Percentiles rank a stretch among this genome's conserved stretches.
phyloP scores from a whole-genome alignment of 2,113 vertebrate genomes.

The Polyodon spathula region DNA sequence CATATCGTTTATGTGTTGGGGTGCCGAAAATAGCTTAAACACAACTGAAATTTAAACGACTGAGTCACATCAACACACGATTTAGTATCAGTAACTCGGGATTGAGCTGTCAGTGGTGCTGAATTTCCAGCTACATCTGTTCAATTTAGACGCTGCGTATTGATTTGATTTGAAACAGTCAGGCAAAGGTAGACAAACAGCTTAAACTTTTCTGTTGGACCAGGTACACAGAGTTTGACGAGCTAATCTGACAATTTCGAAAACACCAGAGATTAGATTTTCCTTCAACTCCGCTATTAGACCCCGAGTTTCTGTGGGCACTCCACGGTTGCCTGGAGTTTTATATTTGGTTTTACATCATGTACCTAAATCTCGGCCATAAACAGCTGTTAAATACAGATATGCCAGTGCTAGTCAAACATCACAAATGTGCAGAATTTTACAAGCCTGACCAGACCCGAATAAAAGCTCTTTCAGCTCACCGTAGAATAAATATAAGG shows the following conservation, averaged over 20 bases:
- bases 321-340: constrained; percentile 33
- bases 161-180: constrained; percentile 23
- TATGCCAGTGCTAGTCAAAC: constrained; percentile 26
- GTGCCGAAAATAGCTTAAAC: too few species aligned
- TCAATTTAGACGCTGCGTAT: neutral
- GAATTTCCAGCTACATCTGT: constrained; percentile 18
- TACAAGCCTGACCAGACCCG: constrained; percentile 22
- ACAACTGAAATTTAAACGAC: too few species aligned
- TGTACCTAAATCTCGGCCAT: constrained; percentile 17
- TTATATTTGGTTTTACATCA: constrained; percentile 3
- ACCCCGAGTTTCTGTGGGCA: constrained; percentile 16
- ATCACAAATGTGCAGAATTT: constrained; percentile 20
- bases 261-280: constrained; percentile 22
- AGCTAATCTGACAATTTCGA: constrained; percentile 21
- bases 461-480: neutral
- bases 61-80: too few species aligned
- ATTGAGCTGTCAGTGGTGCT: constrained; percentile 36
- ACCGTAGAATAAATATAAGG: too few species aligned
- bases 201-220: neutral
- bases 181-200: constrained; percentile 16
- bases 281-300: constrained; percentile 11
- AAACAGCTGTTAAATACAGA: constrained; percentile 29
- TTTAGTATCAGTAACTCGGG: neutral
- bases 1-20: too few species aligned
- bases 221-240: constrained; percentile 21